Base-by-base conservation (phyloP, 1,140 invertebrate species). In the Trichomalopsis sarcophagae region DNA sequence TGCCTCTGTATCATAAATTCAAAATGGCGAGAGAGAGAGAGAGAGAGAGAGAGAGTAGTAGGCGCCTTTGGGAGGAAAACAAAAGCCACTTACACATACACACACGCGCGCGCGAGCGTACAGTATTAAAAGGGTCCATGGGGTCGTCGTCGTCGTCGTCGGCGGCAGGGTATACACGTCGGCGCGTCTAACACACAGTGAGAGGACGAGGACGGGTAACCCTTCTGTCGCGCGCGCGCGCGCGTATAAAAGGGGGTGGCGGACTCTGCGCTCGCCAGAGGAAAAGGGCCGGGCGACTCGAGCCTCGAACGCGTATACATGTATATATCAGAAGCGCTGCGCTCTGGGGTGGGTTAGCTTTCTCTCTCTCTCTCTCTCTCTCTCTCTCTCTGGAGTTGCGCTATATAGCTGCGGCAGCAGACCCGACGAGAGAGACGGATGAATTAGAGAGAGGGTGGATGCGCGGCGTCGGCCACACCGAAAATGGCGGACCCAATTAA, bases 401-500 rank as follows among this genome's bases (percentile, higher is more conserved):
- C 33, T 36, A 36, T 36, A 36, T 36, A 36, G 33, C 33, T 36
- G 33, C n/a, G n/a, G n/a, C n/a, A n/a, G 33, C 21, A 50, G 75
- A 77, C 36, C 17, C 23, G 66, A 23, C 71, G 50, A 62, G 78
- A 86, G 40, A 76, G 23, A 85, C 69, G 73, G 66, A 68, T 80
- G 55, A 81, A 75, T 55, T 44, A 73, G 75, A 76, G 82, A 21
- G 68, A 66, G 66, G 82, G 71, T 66, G 73, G 36, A 50, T 75
- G 30, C 30, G 36, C 74, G 50, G 91, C 89, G 87, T 92, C 90
- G 90, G 89, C 88, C 89, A 73, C 89, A 73, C 90, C 91, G 92
- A 93, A 93, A 93, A 93, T 93, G 92, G 92, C 92, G 92, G 92
- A 93, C 92, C 92, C 92, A 93, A 92, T 92, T 92, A 92, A 91